A percentile compares a stretch with the other conserved stretches of the same genome.
Conservation (phyloP, 2,113 vertebrate species). For the Halcyon senegalensis region DNA sequence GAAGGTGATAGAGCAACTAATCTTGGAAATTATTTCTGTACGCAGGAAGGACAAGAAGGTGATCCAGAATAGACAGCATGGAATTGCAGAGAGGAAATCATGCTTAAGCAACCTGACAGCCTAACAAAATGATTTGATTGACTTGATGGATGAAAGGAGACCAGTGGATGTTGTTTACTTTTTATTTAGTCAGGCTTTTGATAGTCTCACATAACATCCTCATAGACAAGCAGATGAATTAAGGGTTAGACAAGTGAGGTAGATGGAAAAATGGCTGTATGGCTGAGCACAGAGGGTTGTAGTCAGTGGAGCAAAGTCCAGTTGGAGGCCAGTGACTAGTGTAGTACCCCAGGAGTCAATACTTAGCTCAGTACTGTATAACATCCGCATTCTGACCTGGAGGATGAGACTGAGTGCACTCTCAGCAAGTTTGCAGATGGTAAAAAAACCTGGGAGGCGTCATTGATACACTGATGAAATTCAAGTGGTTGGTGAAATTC, state of each 20-base stretch:
- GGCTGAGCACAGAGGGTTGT: neutral
- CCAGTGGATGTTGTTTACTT: neutral
- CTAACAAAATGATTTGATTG: neutral
- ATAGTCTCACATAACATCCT: neutral
- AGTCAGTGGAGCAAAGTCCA: neutral
- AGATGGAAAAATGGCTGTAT: neutral
- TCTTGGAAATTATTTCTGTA: neutral
- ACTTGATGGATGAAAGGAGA: neutral
- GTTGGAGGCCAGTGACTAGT: neutral
- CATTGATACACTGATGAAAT: neutral
- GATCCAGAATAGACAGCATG: neutral
- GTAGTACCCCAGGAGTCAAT: neutral
- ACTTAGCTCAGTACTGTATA: neutral
- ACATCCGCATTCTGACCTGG: neutral
- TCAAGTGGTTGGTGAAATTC: neutral
- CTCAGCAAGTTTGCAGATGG: neutral
- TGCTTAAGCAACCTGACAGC: neutral
- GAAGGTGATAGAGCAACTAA: neutral
- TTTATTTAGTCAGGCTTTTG: neutral
- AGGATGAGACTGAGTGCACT: neutral
- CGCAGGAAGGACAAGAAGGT: neutral
- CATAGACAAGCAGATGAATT: neutral
- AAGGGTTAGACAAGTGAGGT: neutral
- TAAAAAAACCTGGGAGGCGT: neutral
- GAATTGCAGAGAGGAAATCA: neutral